Evolutionary conservation across 2,888 invertebrate species (phyloP).

Genomic region (Diploptera punctata): DNA sequence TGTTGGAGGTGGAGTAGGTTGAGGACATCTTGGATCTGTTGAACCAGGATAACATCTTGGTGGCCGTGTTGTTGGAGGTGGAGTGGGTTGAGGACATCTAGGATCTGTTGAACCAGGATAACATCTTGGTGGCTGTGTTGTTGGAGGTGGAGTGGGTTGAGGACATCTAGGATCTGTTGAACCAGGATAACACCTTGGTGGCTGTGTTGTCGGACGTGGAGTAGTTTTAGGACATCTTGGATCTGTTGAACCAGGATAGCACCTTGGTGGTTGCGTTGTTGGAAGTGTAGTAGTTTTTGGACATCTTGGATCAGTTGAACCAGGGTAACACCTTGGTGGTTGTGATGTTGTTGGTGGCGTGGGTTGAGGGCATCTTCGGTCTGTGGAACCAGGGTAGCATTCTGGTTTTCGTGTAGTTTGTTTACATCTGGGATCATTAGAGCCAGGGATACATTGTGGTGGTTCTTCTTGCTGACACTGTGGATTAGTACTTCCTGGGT

Average conservation of each 20-base stretch:
- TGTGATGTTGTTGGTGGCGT: slow-evolving; percentile 43
- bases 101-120: slow-evolving; percentile 50
- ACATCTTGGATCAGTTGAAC: slow-evolving; percentile 44
- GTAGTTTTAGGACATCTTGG: slow-evolving; percentile 45
- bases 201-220: slow-evolving; percentile 33
- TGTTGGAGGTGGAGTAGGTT: slow-evolving; percentile 42
- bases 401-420: slow-evolving; percentile 44
- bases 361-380: slow-evolving; percentile 48
- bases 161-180: slow-evolving; percentile 47
- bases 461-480: slow-evolving; percentile 49
- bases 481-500: slow-evolving; percentile 37
- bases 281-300: slow-evolving; percentile 38
- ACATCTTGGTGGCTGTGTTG: slow-evolving; percentile 43
- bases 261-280: slow-evolving; percentile 46
- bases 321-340: slow-evolving; percentile 36
- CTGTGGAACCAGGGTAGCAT: slow-evolving; percentile 8
- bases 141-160: slow-evolving; percentile 43
- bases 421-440: slow-evolving; percentile 39
- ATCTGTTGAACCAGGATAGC: slow-evolving; percentile 48
- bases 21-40: slow-evolving; percentile 47
- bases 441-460: slow-evolving; percentile 36
- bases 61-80: slow-evolving; percentile 38
- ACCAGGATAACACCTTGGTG: slow-evolving; percentile 51
- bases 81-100: slow-evolving; percentile 45
- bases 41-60: slow-evolving; percentile 46